Evolutionary conservation across 2,113 vertebrate genomes (phyloP), one percentile per base, ranked within the genome.

Genomic region (Notarius quadriscutis): DNA sequence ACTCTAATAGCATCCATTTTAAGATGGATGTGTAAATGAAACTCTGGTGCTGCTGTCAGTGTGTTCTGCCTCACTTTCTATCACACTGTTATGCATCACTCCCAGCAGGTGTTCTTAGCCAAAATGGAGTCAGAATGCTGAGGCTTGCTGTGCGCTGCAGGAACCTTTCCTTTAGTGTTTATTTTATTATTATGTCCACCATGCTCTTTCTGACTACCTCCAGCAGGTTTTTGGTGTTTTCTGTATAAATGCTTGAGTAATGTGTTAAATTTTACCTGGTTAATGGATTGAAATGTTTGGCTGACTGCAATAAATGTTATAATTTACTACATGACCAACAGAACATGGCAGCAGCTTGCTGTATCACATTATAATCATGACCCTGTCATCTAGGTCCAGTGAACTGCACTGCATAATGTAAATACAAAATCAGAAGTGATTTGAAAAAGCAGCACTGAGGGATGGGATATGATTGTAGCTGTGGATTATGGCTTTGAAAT

Each of bases 301-400:
- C 62, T 74, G 51, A 65, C 57, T 78, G 74, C 79, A 84, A 80
- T 89, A 48, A 79, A 18, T 9, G 55, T 80, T 81, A 18, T 58
- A 41, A 79, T 86, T 86, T 88, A 77, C 30, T 82, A 48, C 57
- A 85, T 81, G 63, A 89, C 27, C 57, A 88, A 77, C 57, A 53
- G 75, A 50, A 67, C 51, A 57, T 86, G 58, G 58, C 69, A 82
- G 30, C 30, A 58, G 55, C 84, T 82, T 82, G 69, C 78, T 53
- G n/a, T 22, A 48, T 72, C 34, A 41, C 50, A 78, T 86, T 65
- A 82, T 53, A 58, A 53, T 83, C 67, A 2, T 20, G 7, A 58
- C 15, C 9, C 27, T 84, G 51, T 72, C 63, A 84, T 84, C 8
- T 27, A 60, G 48, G 20, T 18, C 83, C 81, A 87, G 86, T 72